Evolutionary conservation across 2,797 vertebrate species (phyloP).

Genomic region (Danionella dracula): DNA sequence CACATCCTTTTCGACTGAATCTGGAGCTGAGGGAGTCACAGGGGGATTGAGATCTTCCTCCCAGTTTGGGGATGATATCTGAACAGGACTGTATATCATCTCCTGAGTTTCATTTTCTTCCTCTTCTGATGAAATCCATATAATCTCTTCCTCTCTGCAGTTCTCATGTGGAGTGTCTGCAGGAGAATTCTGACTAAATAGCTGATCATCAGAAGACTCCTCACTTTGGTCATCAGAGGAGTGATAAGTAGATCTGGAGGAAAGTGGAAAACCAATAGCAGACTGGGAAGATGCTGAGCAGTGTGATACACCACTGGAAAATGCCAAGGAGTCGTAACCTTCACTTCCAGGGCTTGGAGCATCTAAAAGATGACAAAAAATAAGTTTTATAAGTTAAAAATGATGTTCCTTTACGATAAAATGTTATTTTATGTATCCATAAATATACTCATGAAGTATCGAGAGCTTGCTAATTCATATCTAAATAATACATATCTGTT

Average conservation of each 20-base stretch:
- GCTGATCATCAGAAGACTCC: constrained; percentile 63
- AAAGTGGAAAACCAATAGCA: constrained; percentile 13
- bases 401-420: background rate
- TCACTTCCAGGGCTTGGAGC: constrained; percentile 46
- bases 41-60: constrained; percentile 55
- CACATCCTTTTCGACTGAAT: constrained; percentile 63
- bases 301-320: constrained; percentile 64
- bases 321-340: constrained; percentile 39
- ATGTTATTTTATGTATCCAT: too few relatives aligned
- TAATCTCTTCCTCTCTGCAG: constrained; percentile 53
- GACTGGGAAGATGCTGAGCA: constrained; percentile 36
- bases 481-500: too few relatives aligned
- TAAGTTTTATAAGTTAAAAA: background rate
- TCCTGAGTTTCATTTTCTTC: constrained; percentile 56
- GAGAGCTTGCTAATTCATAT: too few relatives aligned
- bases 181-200: constrained; percentile 42
- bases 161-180: constrained; percentile 1
- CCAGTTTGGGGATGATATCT: background rate
- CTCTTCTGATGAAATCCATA: constrained; percentile 66
- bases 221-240: constrained; percentile 74
- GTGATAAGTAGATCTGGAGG: constrained; percentile 36
- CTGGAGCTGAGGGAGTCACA: constrained; percentile 49
- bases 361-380: constrained; percentile 56
- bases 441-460: too few relatives aligned
- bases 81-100: constrained; percentile 14